These are phyloP conservation scores for Caerostris darwini DNA, from an alignment of 1,140 invertebrate genomes.

Conservation along the genomic window DNA sequence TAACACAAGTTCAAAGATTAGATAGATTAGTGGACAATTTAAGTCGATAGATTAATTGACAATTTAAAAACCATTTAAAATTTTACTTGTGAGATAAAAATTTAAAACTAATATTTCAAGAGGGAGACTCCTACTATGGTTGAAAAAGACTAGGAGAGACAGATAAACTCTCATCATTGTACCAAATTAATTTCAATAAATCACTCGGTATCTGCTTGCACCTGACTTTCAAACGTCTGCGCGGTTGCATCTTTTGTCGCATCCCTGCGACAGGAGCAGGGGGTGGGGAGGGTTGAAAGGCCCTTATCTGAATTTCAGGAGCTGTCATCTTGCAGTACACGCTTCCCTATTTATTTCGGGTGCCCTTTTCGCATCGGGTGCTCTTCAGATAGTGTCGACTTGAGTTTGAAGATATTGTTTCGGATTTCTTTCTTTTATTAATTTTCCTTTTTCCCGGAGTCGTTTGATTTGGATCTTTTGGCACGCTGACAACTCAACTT, in stretches of 20 bases:
- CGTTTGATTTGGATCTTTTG: slow-evolving; percentile 2
- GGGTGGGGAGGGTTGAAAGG: not conserved
- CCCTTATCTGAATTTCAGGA: slow-evolving; percentile 59
- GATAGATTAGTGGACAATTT: too few species aligned
- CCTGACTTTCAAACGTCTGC: not conserved
- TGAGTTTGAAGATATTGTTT: slow-evolving; percentile 8
- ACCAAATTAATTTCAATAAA: not conserved
- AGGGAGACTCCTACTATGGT: too few species aligned
- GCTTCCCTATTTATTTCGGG: slow-evolving; percentile 1
- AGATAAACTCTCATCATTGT: not conserved
- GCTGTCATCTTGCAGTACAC: slow-evolving; percentile 65
- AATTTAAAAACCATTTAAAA: slow-evolving; percentile 20
- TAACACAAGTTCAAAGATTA: too few species aligned
- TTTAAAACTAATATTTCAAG: too few species aligned
- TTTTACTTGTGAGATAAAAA: not conserved
- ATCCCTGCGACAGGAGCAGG: not conserved
- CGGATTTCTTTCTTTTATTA: not conserved
- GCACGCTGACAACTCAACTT: not conserved
- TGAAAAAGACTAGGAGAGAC: too few species aligned
- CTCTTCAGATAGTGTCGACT: not conserved
- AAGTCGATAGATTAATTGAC: too few species aligned
- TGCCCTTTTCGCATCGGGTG: not conserved
- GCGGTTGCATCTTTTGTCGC: not conserved
- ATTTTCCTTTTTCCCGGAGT: not conserved
- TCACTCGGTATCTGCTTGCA: not conserved